Base-by-base conservation (phyloP, 2,113 vertebrate genomes). In the Sorex fumeus region DNA sequence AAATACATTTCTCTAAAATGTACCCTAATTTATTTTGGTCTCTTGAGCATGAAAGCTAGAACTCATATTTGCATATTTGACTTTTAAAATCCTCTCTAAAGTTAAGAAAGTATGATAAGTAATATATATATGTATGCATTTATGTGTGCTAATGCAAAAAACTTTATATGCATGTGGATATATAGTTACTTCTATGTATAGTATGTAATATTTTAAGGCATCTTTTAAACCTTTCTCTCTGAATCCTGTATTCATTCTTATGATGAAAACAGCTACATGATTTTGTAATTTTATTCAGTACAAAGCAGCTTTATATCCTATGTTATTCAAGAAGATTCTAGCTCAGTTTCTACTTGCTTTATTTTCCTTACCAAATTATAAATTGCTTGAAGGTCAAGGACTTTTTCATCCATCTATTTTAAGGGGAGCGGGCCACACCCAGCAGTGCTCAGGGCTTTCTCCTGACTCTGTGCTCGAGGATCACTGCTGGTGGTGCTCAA, bases 1-100 rank as follows among this genome's bases (percentile, higher is more conserved):
- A 1, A 62, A 76, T 18, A 40, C 53, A 93, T 27, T 87, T 71
- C 34, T 94, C 81, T 23, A 87, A 77, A 88, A 90, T 28, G 69
- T 40, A n/a, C 10, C 18, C 28, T 77, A 76, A 80, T 81, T 94
- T 82, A 67, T 80, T 84, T 94, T 92, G 82, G 86, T 88, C 18
- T 19, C 5, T 27, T 27, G 28, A 85, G 36, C 36, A 40, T 76
- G 57, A 95, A 84, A 87, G 27, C 40, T n/a, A 19, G 43, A 76
- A 10, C 43, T 87, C 11, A 40, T 34, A n/a, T 79, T 86, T 88
- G 78, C 21, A 57, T n/a, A 53, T 28, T 85, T 89, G 12, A 11
- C 30, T 79, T 85, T 94, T 69, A 34, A 64, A 77, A 62, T 60
- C 10, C 2, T 21, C 45, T 84, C 3, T 53, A 36, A 50, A 67